A percentile compares a stretch with the other conserved stretches of the same genome.
These are phyloP conservation scores for Xyrauchen texanus DNA, from an alignment of 2,113 vertebrate genomes.

Conservation along the genomic window DNA sequence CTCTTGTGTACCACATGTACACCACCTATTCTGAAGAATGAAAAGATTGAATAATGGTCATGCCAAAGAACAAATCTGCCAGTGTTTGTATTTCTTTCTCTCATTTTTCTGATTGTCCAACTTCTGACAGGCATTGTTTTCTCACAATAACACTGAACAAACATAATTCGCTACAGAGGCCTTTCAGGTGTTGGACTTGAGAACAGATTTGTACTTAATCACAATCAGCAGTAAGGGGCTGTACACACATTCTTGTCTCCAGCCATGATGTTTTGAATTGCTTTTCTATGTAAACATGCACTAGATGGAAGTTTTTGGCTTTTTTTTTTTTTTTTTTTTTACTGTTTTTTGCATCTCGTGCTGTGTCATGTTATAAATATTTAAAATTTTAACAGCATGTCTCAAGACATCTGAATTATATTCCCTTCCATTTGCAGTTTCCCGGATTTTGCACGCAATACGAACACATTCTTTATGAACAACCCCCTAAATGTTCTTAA, in stretches of 20 bases:
- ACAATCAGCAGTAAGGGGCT: background rate
- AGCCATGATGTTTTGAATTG: too few relatives aligned
- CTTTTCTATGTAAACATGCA: background rate
- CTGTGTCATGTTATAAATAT: too few relatives aligned
- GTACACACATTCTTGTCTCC: too few relatives aligned
- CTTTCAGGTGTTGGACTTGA: constrained; percentile 29
- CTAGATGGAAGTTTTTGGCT: too few relatives aligned
- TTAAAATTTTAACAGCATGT: too few relatives aligned
- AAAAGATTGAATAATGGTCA: constrained; percentile 59
- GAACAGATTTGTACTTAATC: background rate
- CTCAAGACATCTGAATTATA: too few relatives aligned
- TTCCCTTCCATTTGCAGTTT: too few relatives aligned
- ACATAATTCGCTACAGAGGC: constrained; percentile 13
- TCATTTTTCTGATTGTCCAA: constrained; percentile 60
- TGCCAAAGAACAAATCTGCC: constrained; percentile 54
- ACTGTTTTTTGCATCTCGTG: too few relatives aligned
- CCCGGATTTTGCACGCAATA: too few relatives aligned
- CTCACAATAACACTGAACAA: constrained; percentile 58
- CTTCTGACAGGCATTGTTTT: constrained; percentile 67
- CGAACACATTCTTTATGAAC: too few relatives aligned
- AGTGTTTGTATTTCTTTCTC: constrained; percentile 61
- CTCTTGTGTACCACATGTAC: background rate
- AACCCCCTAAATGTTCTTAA: too few relatives aligned
- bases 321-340: too few relatives aligned
- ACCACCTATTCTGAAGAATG: background rate